phyloP scores from a whole-genome alignment of 2,888 invertebrate genomes.

The Dorcus hopei region DNA sequence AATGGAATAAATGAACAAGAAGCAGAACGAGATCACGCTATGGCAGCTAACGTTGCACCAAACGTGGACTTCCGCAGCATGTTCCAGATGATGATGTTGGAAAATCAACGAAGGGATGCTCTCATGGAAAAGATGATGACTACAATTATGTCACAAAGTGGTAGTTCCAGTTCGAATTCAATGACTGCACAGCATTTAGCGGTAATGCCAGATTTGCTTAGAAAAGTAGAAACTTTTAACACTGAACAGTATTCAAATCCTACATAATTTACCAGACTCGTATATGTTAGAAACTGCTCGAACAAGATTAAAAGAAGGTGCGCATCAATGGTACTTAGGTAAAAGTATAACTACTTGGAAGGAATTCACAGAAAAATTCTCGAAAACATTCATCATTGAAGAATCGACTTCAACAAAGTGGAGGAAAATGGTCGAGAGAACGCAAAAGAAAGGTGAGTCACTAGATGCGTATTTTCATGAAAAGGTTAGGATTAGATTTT shows the following conservation, averaged over 20 bases:
- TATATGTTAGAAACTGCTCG: too few species aligned
- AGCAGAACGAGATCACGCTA: too few species aligned
- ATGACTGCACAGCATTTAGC: neutral
- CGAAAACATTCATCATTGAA: neutral
- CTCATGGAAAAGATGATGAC: neutral
- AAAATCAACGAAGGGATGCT: neutral
- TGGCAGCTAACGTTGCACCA: too few species aligned
- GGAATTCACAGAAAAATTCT: neutral
- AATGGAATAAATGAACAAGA: too few species aligned
- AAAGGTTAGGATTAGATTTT: neutral
- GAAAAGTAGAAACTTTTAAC: too few species aligned
- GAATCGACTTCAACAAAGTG: neutral
- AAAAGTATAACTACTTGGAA: neutral
- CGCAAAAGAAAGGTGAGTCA: neutral
- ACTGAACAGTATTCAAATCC: too few species aligned
- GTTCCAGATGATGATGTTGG: neutral
- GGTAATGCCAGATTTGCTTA: neutral
- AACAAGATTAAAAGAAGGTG: too few species aligned
- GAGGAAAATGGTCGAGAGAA: neutral
- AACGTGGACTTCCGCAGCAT: neutral
- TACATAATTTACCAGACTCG: too few species aligned
- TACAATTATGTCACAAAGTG: too few species aligned
- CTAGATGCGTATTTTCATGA: conserved; percentile 2
- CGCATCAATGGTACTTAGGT: too few species aligned
- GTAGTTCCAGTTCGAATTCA: too few species aligned